Evolutionary conservation across 2,797 vertebrate genomes (phyloP), one percentile per base, ranked within the genome.

Genomic region (Molothrus ater): DNA sequence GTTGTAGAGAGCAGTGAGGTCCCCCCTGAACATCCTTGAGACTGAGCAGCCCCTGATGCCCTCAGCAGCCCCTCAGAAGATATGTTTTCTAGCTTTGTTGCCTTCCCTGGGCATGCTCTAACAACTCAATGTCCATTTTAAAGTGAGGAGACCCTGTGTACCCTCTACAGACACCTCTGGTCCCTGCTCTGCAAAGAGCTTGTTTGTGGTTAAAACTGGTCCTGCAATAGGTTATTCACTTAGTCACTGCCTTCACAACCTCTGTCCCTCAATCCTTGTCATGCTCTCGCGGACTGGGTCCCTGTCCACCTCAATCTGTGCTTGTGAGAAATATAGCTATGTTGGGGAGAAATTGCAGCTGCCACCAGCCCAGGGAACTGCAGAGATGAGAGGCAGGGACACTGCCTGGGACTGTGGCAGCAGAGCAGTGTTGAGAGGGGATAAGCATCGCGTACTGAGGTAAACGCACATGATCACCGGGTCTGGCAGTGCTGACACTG

Each of bases 381-480:
- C 24, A 22, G 72, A 34, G 48, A 11, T 11, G 36, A 14, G 31
- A 69, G 57, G 11, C 2, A 6, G 19, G 22, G 10, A 18, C 6
- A 3, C 17, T 59, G 47, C 43, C 45, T 26, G 48, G 60, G 10
- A 4, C 38, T 34, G 66, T 31, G 36, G n/a, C 9, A 6, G 32
- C 13, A 7, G 34, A 38, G 36, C n/a, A 32, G 28, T 8, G 1
- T 47, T 51, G 34, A 29, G 17, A 1, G 1, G 20, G 29, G 14
- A 17, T 54, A 47, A 70, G 42, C 47, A 15, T 45, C 51, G 6
- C 56, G 6, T 18, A 47, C 53, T 19, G 69, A 57, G 45, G 72
- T 78, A 88, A 43, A 61, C 0, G 0, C 45, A 22, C 19, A 3
- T 1, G 3, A 72, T 88, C 85, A 68, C 32, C 0, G 3, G 3